These are phyloP conservation scores for Spicauda simplicius DNA, from an alignment of 2,888 invertebrate species.

Conservation along the genomic window DNA sequence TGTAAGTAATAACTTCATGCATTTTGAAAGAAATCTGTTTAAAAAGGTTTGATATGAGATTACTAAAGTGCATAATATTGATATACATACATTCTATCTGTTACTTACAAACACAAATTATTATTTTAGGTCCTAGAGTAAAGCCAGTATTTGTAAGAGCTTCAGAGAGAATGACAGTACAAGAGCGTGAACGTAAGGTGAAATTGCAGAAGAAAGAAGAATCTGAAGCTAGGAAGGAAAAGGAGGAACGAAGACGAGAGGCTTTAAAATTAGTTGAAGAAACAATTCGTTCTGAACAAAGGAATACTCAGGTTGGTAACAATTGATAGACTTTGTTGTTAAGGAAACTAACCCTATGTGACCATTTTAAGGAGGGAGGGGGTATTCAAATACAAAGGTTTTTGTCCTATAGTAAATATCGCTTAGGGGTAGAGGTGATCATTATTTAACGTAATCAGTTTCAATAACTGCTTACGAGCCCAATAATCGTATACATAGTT, in stretches of 20 bases:
- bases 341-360: too few relatives aligned
- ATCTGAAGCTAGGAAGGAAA: constrained; percentile 91
- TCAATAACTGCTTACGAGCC: too few relatives aligned
- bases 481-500: too few relatives aligned
- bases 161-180: constrained; percentile 96
- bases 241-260: constrained; percentile 94
- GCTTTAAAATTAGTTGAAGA: constrained; percentile 96
- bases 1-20: too few relatives aligned
- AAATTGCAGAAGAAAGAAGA: constrained; percentile 94
- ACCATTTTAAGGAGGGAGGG: too few relatives aligned
- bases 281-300: constrained; percentile 92
- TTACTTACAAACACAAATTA: neutral
- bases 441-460: too few relatives aligned
- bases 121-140: constrained; percentile 89
- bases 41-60: too few relatives aligned
- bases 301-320: constrained; percentile 78
- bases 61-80: neutral
- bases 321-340: too few relatives aligned
- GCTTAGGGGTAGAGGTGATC: too few relatives aligned
- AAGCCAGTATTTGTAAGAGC: constrained; percentile 98
- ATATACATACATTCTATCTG: neutral
- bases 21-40: too few relatives aligned
- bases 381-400: too few relatives aligned
- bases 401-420: too few relatives aligned
- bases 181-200: constrained; percentile 96